Percentiles rank a stretch among this genome's conserved stretches.
These are phyloP conservation scores for Podarcis muralis DNA, from an alignment of 2,113 vertebrate species.

Conservation along the genomic window DNA sequence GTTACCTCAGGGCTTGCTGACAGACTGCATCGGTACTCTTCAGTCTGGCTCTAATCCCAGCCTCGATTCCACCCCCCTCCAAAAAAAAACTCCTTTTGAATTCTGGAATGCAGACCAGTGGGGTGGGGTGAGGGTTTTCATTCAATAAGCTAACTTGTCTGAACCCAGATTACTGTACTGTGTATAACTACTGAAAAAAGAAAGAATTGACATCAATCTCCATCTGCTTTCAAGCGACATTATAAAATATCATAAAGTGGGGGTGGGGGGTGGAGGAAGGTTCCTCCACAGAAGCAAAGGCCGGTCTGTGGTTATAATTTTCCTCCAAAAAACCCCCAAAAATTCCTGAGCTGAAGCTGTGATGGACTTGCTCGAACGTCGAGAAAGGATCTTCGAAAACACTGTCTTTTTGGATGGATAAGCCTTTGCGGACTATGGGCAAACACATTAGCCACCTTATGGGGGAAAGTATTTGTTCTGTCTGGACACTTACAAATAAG, in stretches of 20 bases:
- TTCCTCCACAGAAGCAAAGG: slow-evolving; percentile 35
- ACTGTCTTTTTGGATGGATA: background rate
- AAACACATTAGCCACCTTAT: background rate
- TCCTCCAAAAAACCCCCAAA: slow-evolving; percentile 14
- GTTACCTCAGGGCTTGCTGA: slow-evolving; percentile 79
- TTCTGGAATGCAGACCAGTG: slow-evolving; percentile 76
- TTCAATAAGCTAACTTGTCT: slow-evolving; percentile 72
- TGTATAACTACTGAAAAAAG: slow-evolving; percentile 37
- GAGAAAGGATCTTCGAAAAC: background rate
- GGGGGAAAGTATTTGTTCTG: background rate
- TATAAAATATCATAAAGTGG: slow-evolving; percentile 46
- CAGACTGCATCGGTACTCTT: slow-evolving; percentile 71
- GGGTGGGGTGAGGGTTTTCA: slow-evolving; percentile 53
- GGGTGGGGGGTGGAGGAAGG: background rate
- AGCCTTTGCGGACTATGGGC: background rate
- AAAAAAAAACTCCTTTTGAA: slow-evolving; percentile 49
- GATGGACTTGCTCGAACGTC: slow-evolving; percentile 33
- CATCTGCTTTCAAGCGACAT: slow-evolving; percentile 33
- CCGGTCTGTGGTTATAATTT: slow-evolving; percentile 33
- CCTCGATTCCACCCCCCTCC: slow-evolving; percentile 31
- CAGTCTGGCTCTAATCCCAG: slow-evolving; percentile 72
- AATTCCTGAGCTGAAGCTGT: background rate
- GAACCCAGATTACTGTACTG: slow-evolving; percentile 67
- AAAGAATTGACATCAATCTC: slow-evolving; percentile 44
- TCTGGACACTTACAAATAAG: background rate